phyloP scores from a whole-genome alignment of 2,888 invertebrate species.

The Torymus auratus region DNA sequence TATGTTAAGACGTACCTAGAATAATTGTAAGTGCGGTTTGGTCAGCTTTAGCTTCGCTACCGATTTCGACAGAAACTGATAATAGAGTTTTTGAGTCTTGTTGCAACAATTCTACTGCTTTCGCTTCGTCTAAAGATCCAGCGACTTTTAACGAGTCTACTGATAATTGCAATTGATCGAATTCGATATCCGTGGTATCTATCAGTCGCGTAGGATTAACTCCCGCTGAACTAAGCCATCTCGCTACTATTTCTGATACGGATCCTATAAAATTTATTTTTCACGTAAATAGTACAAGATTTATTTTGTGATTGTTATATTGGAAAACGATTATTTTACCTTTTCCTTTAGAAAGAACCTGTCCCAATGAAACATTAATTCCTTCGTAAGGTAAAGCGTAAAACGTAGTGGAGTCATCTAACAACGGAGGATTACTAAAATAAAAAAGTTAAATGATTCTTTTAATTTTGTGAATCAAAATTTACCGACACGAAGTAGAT shows the following conservation, averaged over 20 bases:
- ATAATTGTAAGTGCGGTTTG: slow-evolving; percentile 65
- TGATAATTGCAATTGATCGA: slow-evolving; percentile 66
- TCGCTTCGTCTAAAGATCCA: slow-evolving; percentile 65
- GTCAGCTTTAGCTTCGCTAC: slow-evolving; percentile 64
- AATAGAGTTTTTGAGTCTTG: slow-evolving; percentile 60
- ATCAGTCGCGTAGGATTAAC: slow-evolving; percentile 80
- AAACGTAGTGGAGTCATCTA: slow-evolving; percentile 68
- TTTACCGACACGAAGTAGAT: neutral
- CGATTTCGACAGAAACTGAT: slow-evolving; percentile 65
- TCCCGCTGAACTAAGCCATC: slow-evolving; percentile 88
- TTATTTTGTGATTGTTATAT: slow-evolving; percentile 3
- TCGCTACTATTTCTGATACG: slow-evolving; percentile 92
- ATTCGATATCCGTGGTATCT: slow-evolving; percentile 73
- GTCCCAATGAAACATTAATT: slow-evolving; percentile 72
- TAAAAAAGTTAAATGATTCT: slow-evolving; percentile 8
- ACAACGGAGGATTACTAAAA: slow-evolving; percentile 67
- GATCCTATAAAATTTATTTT: slow-evolving; percentile 80
- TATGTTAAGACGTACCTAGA: slow-evolving; percentile 64
- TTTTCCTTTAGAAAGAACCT: slow-evolving; percentile 75
- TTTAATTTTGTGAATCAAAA: slow-evolving; percentile 7
- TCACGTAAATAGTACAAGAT: slow-evolving; percentile 19
- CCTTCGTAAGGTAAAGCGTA: slow-evolving; percentile 69
- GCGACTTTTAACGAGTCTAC: slow-evolving; percentile 62
- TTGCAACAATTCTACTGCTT: slow-evolving; percentile 63
- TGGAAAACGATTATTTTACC: slow-evolving; percentile 65